Evolutionary conservation across 2,797 vertebrate species (phyloP).

Genomic region (Tenualosa thibaudeaui): DNA sequence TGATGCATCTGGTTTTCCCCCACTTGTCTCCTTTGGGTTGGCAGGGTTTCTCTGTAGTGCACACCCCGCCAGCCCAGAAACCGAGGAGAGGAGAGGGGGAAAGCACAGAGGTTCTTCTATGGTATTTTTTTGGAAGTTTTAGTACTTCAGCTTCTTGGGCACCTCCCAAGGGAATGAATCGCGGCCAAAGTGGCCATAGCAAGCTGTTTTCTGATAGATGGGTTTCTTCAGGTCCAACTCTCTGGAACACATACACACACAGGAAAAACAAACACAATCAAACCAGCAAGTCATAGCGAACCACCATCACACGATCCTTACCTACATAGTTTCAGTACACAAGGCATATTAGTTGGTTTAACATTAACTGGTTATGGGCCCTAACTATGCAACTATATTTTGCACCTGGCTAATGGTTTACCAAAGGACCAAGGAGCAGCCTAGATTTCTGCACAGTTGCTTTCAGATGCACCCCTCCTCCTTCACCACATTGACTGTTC

Average conservation of each 20-base stretch:
- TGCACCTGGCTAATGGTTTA: background rate
- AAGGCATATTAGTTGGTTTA: background rate
- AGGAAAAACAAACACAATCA: background rate
- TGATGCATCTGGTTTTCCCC: constrained; percentile 56
- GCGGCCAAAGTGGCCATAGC: constrained; percentile 95
- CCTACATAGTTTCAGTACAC: background rate
- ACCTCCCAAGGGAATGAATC: constrained; percentile 92
- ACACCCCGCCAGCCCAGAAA: constrained; percentile 71
- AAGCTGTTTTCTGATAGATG: constrained; percentile 93
- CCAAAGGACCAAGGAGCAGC: background rate
- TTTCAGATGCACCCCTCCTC: background rate
- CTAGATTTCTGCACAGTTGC: background rate
- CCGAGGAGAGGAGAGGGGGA: constrained; percentile 62
- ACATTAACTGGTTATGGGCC: background rate
- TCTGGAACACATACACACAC: constrained; percentile 77
- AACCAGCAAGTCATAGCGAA: background rate
- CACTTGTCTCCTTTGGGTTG: constrained; percentile 68
- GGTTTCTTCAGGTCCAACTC: constrained; percentile 96
- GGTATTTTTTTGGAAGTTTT: constrained; percentile 49
- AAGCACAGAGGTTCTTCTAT: constrained; percentile 38
- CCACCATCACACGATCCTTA: background rate
- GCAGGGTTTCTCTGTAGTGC: constrained; percentile 82
- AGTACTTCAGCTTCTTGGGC: constrained; percentile 90
- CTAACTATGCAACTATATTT: background rate
- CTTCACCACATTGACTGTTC: no score